Base-by-base conservation (phyloP, 2,797 vertebrate genomes). In the Coranthus polyacanthus region DNA sequence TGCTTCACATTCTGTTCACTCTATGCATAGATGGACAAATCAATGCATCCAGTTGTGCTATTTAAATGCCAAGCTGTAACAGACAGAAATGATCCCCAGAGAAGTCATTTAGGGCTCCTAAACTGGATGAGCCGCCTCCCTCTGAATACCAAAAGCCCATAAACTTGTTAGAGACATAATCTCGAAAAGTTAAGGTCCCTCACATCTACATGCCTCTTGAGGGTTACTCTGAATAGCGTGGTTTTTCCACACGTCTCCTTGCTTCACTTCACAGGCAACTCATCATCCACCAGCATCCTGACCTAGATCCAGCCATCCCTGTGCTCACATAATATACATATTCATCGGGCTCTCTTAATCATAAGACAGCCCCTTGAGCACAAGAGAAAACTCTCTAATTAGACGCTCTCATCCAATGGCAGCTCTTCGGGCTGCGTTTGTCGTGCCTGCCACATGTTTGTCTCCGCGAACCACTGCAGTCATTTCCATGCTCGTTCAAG, bases 341-440 rank as follows among this genome's bases (percentile, higher is more conserved):
- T 90, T 89, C 86, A 92, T 79, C 1, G 60, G 43, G 72, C 47
- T 81, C 72, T 69, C 83, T 78, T 82, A 83, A 87, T 89, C 82
- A 90, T 46, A 61, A 81, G 61, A 81, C 64, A 61, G 34, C 68
- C 82, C 78, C 79, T 69, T 68, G 69, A 85, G 84, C 43, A 0
- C 73, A 75, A 68, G 85, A 79, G 77, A 83, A 90, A 86, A 84
- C 78, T 84, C 78, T 69, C 62, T 89, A 87, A 91, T 91, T 89
- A 89, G 81, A 66, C 61, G 63, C 75, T 45, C 73, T 85, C 81
- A 84, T 83, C 60, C 7, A 3, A 74, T 55, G 79, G 81, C 82
- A 78, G 79, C 76, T 80, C 81, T 53, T 63, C 47, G 65, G 61
- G 56, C 39, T 80, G 70, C 21, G 16, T 76, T 72, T 74, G 74